Evolutionary conservation across 37 sponge, comb jelly and placozoan species (phyloP), one percentile per base, ranked within the genome.

Genomic region (Ephydatia muelleri): DNA sequence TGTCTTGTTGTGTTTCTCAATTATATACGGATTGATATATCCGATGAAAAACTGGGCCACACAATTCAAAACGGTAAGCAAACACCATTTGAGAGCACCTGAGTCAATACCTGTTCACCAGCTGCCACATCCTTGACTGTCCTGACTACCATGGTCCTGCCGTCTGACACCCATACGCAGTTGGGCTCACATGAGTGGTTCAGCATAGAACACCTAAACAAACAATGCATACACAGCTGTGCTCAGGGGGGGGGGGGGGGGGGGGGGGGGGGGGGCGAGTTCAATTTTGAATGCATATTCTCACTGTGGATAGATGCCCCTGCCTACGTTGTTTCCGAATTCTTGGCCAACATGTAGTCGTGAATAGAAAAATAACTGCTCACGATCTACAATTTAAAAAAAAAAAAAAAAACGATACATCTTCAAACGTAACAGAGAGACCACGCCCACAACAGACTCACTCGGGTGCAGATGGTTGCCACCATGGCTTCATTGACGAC

Each of bases 131-230:
- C 72, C 74, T 21, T 28, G 23, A 80, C 38, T 2, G 38, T 75
- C 25, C 86, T 49, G 38, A 90, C 65, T 21, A 38, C 8, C 49
- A 85, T 36, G 33, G 23, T 80, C 25, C 38, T 28, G 5, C 91
- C 91, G 32, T 81, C 78, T 33, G 71, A 90, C 38, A 77, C 65
- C 28, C 49, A 70, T 26, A 68, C 49, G 81, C 82, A 80, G 80
- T 90, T 90, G 35, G 91, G 91, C 21, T 31, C 65, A 75, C 91
- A 90, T 32, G 83, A 86, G 70, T 90, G 91, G 65, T 90, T 90
- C 25, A 90, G 37, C 19, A 81, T 57, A 21, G 19, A 13, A 57
- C 57, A 57, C 57, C 57, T 57, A 57, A 57, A n/a, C n/a, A n/a
- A n/a, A n/a, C n/a, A n/a, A n/a, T n/a, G n/a, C n/a, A n/a, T n/a